Conservation (phyloP, 2,113 vertebrate species). For the Petroica traversi region DNA sequence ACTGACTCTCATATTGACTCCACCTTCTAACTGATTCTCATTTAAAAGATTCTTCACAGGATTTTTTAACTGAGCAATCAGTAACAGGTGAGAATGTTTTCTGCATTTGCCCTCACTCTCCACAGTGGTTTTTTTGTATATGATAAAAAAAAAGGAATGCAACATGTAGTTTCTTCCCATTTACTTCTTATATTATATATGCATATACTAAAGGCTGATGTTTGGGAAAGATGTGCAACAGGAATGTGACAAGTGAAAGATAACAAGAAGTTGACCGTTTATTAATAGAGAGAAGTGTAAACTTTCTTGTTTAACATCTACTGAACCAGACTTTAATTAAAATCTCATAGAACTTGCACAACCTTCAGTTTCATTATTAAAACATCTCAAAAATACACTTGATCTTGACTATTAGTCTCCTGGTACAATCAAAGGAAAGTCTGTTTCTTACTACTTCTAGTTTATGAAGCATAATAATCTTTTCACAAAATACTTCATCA, state of each 20-base stretch:
- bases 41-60: not conserved
- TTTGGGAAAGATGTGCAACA: not conserved
- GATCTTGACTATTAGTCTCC: not conserved
- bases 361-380: not conserved
- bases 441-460: not conserved
- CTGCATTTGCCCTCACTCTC: not conserved
- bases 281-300: not conserved
- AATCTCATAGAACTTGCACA: not conserved
- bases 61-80: not conserved
- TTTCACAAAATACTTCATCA: not conserved
- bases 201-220: not conserved
- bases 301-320: not conserved
- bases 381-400: not conserved
- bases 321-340: not conserved
- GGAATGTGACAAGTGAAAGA: not conserved
- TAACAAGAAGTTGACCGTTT: not conserved
- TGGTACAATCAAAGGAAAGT: not conserved
- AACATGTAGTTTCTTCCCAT: not conserved
- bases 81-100: not conserved
- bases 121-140: accelerated
- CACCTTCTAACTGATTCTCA: not conserved
- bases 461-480: not conserved
- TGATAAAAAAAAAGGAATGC: not conserved
- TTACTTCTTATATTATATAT: not conserved
- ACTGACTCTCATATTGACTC: accelerated